phyloP scores from a whole-genome alignment of 2,797 vertebrate species.

The Parotocinclus haroldoi region DNA sequence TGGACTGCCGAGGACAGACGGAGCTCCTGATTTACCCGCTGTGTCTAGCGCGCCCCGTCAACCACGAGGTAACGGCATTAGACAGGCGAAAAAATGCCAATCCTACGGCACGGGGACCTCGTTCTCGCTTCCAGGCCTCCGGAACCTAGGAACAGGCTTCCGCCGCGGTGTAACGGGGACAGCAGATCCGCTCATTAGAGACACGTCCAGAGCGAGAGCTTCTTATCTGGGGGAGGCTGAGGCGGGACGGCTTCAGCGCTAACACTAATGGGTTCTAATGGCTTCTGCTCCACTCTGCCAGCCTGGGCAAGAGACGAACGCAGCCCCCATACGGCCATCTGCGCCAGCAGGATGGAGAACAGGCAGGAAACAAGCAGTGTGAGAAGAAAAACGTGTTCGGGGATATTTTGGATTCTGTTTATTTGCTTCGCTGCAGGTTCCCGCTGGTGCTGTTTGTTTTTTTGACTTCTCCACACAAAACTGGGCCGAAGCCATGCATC shows the following conservation, averaged over 20 bases:
- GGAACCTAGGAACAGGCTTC: neutral
- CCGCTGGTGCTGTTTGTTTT: no score
- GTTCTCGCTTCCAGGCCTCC: neutral
- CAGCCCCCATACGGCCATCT: conserved; percentile 29
- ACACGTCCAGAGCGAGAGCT: conserved; percentile 35
- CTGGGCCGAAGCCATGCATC: no score
- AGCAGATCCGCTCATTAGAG: conserved; percentile 40
- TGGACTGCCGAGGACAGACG: conserved; percentile 14
- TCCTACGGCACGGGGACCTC: neutral
- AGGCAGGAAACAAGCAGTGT: neutral
- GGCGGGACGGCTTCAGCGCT: conserved; percentile 37
- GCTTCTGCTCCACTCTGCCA: conserved; percentile 37
- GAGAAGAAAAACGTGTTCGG: neutral
- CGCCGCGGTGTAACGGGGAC: neutral
- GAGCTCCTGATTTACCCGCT: conserved; percentile 19
- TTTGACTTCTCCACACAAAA: no score
- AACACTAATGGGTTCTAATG: conserved; percentile 53
- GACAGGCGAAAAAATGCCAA: neutral
- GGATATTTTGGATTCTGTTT: neutral
- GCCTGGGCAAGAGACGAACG: conserved; percentile 11
- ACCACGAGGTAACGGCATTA: neutral
- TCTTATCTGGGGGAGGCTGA: conserved; percentile 47
- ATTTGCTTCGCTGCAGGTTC: no score
- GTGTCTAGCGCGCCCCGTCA: conserved; percentile 3
- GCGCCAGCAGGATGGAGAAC: conserved; percentile 26